phyloP scores from a whole-genome alignment of 92 coral and sea anemone genomes.

The Heliopora coerulea region DNA sequence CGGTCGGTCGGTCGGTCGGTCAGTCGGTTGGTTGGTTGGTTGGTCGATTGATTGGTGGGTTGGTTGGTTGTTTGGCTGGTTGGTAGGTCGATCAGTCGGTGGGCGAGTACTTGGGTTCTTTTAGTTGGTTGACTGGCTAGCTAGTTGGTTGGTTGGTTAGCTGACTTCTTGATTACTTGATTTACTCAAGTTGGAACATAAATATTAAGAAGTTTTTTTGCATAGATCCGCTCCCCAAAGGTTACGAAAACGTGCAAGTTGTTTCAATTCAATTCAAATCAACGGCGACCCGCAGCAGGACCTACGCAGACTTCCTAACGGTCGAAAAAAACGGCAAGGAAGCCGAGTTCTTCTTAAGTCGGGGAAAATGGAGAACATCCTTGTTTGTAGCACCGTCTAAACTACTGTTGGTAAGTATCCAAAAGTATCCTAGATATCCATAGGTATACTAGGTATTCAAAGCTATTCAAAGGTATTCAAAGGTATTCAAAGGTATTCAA shows the following conservation, averaged over 20 bases:
- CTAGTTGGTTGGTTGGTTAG: too few species aligned
- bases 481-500: too few species aligned
- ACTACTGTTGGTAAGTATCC: constrained; percentile 56
- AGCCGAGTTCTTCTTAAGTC: constrained; percentile 71
- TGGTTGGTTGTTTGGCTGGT: too few species aligned
- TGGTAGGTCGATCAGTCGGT: too few species aligned
- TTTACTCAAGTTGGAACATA: neutral
- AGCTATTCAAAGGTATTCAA: too few species aligned
- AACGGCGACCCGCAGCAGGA: constrained; percentile 67
- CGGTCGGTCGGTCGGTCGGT: too few species aligned
- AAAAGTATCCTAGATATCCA: too few species aligned
- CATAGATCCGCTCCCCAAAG: constrained; percentile 69
- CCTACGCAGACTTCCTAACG: constrained; percentile 65
- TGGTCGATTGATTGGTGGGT: too few species aligned
- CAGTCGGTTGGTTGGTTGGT: too few species aligned
- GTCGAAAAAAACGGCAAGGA: constrained; percentile 65
- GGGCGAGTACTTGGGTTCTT: too few species aligned
- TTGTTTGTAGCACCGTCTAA: constrained; percentile 64
- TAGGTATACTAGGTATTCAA: too few species aligned
- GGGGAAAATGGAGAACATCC: constrained; percentile 83
- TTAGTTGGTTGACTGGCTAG: neutral
- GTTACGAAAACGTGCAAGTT: constrained; percentile 61
- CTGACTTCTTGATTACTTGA: neutral
- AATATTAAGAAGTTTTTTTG: neutral
- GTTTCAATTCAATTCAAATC: constrained; percentile 68